Evolutionary conservation across 2,113 vertebrate species (phyloP), one percentile per base, ranked within the genome.

Genomic region (Tragelaphus scriptus): DNA sequence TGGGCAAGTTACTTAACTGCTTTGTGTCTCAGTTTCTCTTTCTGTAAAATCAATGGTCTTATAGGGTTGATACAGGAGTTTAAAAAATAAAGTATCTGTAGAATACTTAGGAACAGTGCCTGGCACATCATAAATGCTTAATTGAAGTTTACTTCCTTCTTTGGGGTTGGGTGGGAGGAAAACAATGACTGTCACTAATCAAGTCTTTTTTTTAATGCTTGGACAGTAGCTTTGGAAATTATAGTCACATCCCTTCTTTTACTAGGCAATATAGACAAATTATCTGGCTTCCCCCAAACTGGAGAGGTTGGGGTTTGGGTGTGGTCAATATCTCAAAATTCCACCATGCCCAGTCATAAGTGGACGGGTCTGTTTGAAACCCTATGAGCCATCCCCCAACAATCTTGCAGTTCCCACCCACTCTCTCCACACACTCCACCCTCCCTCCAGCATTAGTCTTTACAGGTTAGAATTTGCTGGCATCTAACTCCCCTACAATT

Each of bases 1-100:
- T 58, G 75, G 15, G 49, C 40, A 85, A 85, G 49, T 85, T 51
- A 49, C 36, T 51, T 82, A 91, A 82, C 11, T 3, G 36, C 44
- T n/a, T 63, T 88, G 55, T 90, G n/a, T 36, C 81, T 96, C 23
- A 6, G 85, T 85, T 92, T 92, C 68, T 53, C n/a, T 44, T 47
- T 56, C 63, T 88, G 40, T 88, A 80, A 89, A 85, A 85, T 49
- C 68, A 85, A 17, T 81, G 15, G 40, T 63, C 30, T 56, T 32
- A 56, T 5, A 10, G 36, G n/a, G 14, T 49, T 91, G 13, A 44
- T 47, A 56, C n/a, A 53, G 16, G 28, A 79, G 68, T 82, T 81
- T 58, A n/a, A 51, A 68, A 82, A 61, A 75, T n/a, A 81, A 49
- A 63, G 30, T 4, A 63, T 19, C 63, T 11, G 3, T 36, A 53